A percentile compares a stretch with the other conserved stretches of the same genome.
These are phyloP conservation scores for Adelges cooleyi DNA, from an alignment of 1,140 invertebrate genomes.

Conservation along the genomic window DNA sequence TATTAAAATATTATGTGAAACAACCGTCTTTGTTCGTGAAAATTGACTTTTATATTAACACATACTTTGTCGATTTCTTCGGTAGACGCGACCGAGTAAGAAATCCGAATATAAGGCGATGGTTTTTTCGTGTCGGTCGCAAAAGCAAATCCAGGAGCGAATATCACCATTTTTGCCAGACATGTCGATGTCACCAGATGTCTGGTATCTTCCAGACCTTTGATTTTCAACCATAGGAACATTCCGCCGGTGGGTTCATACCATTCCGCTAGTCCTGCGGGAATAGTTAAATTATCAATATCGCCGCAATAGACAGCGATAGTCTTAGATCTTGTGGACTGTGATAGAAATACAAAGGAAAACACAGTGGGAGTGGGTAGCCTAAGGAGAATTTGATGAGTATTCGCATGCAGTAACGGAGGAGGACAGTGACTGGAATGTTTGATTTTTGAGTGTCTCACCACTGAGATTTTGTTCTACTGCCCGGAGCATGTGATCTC, in stretches of 20 bases:
- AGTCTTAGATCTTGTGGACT: too few relatives aligned
- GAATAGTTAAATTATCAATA: too few relatives aligned
- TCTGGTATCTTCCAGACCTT: constrained; percentile 54
- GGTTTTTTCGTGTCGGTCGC: constrained; percentile 45
- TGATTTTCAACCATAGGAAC: constrained; percentile 64
- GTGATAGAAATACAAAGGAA: too few relatives aligned
- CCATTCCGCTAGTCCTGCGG: constrained; percentile 55
- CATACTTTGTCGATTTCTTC: constrained; percentile 51
- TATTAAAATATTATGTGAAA: too few relatives aligned
- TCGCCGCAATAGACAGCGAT: too few relatives aligned
- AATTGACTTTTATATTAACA: too few relatives aligned
- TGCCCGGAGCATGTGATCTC: constrained; percentile 49
- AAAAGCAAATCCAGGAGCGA: constrained; percentile 60
- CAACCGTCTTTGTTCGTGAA: too few relatives aligned
- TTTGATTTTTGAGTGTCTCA: too few relatives aligned
- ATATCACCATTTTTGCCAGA: constrained; percentile 45
- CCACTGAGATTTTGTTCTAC: constrained; percentile 51
- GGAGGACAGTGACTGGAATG: too few relatives aligned
- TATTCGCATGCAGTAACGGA: too few relatives aligned
- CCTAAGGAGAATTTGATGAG: too few relatives aligned
- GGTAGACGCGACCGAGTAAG: constrained; percentile 52
- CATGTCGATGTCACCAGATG: constrained; percentile 57
- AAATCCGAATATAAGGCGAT: constrained; percentile 53
- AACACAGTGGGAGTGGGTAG: too few relatives aligned
- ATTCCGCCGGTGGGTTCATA: constrained; percentile 56